These are phyloP conservation scores for Gymnocephalus cernua DNA, from an alignment of 2,113 vertebrate species.

Conservation along the genomic window DNA sequence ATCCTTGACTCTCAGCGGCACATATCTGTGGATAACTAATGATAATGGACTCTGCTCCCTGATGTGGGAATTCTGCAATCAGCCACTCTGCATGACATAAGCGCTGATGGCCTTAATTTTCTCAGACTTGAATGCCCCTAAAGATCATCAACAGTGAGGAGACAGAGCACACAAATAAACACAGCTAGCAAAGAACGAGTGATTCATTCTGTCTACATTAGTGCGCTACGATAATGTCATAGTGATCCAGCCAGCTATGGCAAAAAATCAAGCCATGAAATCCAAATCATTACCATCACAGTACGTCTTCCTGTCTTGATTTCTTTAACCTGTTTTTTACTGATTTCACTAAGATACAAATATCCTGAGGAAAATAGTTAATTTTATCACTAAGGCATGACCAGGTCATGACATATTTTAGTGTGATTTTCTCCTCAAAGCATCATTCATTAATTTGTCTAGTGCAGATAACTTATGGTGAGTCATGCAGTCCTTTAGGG, in stretches of 20 bases:
- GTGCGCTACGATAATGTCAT: not conserved
- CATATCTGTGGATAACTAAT: slow-evolving; percentile 75
- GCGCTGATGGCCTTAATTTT: slow-evolving; percentile 73
- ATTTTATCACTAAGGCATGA: not conserved
- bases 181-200: slow-evolving; percentile 31
- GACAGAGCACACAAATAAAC: slow-evolving; percentile 62
- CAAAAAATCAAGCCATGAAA: not conserved
- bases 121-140: slow-evolving; percentile 67
- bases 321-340: not conserved
- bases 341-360: slow-evolving; percentile 13
- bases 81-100: slow-evolving; percentile 66
- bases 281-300: slow-evolving; percentile 14
- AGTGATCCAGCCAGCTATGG: slow-evolving; percentile 8
- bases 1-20: slow-evolving; percentile 61
- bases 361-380: not conserved
- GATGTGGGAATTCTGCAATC: slow-evolving; percentile 79
- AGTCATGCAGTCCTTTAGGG: slow-evolving; percentile 30
- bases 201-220: slow-evolving; percentile 38
- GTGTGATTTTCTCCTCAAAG: slow-evolving; percentile 30
- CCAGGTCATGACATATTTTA: slow-evolving; percentile 22
- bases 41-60: slow-evolving; percentile 78
- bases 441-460: slow-evolving; percentile 20
- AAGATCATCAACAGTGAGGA: slow-evolving; percentile 63
- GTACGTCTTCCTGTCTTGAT: not conserved
- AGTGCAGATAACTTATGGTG: slow-evolving; percentile 2